A percentile compares a stretch with the other conserved stretches of the same genome.
Evolutionary conservation across 2,113 vertebrate species (phyloP).

Genomic region (Microcebus murinus): DNA sequence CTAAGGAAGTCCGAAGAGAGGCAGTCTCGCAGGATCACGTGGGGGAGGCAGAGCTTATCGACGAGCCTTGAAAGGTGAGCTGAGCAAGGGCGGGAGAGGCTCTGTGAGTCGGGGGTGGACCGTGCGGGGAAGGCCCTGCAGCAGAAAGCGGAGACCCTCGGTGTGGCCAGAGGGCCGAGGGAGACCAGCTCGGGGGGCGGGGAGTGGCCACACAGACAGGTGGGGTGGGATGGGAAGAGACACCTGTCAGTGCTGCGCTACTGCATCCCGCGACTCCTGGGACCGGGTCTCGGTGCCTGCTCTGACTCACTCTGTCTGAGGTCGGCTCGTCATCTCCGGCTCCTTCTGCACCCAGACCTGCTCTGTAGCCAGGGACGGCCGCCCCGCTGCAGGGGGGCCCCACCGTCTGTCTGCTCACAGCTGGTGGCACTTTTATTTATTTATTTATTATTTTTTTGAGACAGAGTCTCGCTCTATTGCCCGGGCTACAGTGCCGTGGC

Average conservation of each 20-base stretch:
- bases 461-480: too few species aligned
- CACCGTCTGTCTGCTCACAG: background rate
- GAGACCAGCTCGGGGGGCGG: background rate
- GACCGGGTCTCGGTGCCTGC: background rate
- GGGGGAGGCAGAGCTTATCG: too few species aligned
- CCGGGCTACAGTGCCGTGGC: too few species aligned
- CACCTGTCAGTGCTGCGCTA: background rate
- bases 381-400: background rate
- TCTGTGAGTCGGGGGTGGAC: rapidly evolving
- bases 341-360: background rate
- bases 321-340: too few species aligned
- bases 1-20: too few species aligned
- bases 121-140: background rate
- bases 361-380: background rate
- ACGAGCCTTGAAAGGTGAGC: background rate
- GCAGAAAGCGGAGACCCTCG: background rate
- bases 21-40: too few species aligned
- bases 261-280: rapidly evolving
- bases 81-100: background rate
- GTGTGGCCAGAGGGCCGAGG: rapidly evolving
- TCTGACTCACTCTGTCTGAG: too few species aligned
- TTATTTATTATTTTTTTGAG: too few species aligned
- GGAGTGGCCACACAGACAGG: rapidly evolving
- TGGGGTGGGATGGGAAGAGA: too few species aligned
- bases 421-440: too few species aligned